A percentile compares a stretch with the other conserved stretches of the same genome.
phyloP scores from a whole-genome alignment of 2,888 invertebrate species.

The Chrysolina oricalcia region DNA sequence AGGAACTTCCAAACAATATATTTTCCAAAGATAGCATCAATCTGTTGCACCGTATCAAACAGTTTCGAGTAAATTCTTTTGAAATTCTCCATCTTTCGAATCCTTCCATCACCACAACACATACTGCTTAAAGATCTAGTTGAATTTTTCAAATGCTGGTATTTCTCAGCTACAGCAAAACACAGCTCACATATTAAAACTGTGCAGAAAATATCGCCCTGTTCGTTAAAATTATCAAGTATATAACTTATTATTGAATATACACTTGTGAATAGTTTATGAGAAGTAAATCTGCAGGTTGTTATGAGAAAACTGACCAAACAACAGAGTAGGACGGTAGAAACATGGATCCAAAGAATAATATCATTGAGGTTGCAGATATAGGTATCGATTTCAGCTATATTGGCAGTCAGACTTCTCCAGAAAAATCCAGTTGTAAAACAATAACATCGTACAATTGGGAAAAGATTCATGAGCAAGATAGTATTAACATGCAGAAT shows the following conservation, averaged over 20 bases:
- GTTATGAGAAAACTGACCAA: neutral
- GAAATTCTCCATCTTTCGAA: neutral
- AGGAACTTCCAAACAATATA: neutral
- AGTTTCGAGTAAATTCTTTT: neutral
- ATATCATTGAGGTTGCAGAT: neutral
- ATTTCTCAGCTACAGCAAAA: neutral
- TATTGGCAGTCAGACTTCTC: neutral
- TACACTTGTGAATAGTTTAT: neutral
- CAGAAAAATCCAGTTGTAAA: neutral
- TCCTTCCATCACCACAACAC: neutral
- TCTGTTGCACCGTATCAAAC: neutral
- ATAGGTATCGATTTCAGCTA: neutral
- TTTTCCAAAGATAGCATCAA: neutral
- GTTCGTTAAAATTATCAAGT: neutral
- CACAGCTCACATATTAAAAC: neutral
- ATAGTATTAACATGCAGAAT: too few relatives aligned
- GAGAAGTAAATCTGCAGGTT: neutral
- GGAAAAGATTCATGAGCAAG: neutral
- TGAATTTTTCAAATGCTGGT: neutral
- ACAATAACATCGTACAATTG: neutral
- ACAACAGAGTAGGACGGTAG: neutral
- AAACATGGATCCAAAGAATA: neutral
- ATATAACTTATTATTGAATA: neutral
- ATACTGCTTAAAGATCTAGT: neutral
- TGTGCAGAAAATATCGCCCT: neutral